Evolutionary conservation across 2,797 vertebrate genomes (phyloP).

Genomic region (Hydrocynus forskahlii): DNA sequence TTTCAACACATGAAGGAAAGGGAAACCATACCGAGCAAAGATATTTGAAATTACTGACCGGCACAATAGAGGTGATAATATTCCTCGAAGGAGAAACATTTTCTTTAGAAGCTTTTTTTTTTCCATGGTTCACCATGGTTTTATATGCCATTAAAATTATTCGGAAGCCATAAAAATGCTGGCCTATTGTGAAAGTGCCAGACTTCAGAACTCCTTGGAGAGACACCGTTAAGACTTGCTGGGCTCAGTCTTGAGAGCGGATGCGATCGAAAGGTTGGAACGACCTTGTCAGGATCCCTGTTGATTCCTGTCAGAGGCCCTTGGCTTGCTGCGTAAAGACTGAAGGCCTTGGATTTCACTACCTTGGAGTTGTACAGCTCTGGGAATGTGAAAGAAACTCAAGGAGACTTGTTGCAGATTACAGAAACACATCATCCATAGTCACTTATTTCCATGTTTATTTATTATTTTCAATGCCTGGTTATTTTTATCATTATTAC

Average conservation of each 20-base stretch:
- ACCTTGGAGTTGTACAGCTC: slow-evolving; percentile 23
- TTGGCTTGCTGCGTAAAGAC: slow-evolving; percentile 39
- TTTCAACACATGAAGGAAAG: slow-evolving; percentile 35
- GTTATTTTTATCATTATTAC: too few relatives aligned
- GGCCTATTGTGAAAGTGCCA: slow-evolving; percentile 39
- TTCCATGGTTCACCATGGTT: neutral
- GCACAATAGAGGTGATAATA: slow-evolving; percentile 39
- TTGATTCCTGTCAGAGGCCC: slow-evolving; percentile 38
- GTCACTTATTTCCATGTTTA: neutral
- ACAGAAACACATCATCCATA: slow-evolving; percentile 1
- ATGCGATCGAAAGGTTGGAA: slow-evolving; percentile 50
- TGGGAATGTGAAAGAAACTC: slow-evolving; percentile 43
- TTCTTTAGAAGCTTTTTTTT: slow-evolving; percentile 25
- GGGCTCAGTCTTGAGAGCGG: slow-evolving; percentile 44
- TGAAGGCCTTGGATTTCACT: slow-evolving; percentile 48
- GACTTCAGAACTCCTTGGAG: slow-evolving; percentile 49
- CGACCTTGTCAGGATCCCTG: slow-evolving; percentile 52
- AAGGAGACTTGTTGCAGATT: slow-evolving; percentile 11
- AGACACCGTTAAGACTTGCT: slow-evolving; percentile 48
- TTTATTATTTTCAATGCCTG: neutral
- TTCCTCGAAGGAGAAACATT: slow-evolving; percentile 47
- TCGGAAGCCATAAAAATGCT: slow-evolving; percentile 44
- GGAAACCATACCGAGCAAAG: slow-evolving; percentile 12
- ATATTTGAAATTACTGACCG: slow-evolving; percentile 35
- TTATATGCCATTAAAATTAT: slow-evolving; percentile 48